These are phyloP conservation scores for Drosophila sucinea DNA, from an alignment of 1,140 invertebrate species.

Conservation along the genomic window DNA sequence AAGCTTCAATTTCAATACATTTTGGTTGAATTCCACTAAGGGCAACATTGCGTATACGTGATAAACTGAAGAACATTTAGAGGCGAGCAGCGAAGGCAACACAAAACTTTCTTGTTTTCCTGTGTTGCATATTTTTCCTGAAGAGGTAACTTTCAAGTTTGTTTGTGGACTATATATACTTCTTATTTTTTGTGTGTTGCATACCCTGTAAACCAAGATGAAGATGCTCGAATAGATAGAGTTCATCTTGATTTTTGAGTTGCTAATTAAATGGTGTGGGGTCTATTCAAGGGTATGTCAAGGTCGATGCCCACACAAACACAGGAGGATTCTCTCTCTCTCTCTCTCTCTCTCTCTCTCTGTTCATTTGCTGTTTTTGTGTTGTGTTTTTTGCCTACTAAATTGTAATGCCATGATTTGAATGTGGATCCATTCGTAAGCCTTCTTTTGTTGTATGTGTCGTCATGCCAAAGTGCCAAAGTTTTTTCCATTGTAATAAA, in stretches of 20 bases:
- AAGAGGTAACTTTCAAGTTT: constrained; percentile 2
- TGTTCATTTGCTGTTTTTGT: neutral
- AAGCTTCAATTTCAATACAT: too few relatives aligned
- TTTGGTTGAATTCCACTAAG: neutral
- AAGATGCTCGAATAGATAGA: too few relatives aligned
- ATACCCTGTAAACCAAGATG: neutral
- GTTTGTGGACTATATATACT: neutral
- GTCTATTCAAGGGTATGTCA: neutral
- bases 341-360: neutral
- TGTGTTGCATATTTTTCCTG: constrained; percentile 6
- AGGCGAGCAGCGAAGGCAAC: neutral
- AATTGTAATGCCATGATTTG: constrained; percentile 2
- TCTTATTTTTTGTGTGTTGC: neutral
- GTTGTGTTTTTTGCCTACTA: constrained; percentile 4
- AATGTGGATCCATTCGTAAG: constrained; percentile 52
- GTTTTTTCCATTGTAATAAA: constrained; percentile 79
- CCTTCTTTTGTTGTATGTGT: constrained; percentile 66
- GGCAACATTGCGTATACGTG: neutral
- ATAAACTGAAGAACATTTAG: neutral
- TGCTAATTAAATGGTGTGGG: too few relatives aligned
- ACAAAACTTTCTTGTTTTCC: neutral
- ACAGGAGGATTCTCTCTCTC: neutral
- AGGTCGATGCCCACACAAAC: neutral
- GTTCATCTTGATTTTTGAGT: too few relatives aligned
- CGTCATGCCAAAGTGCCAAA: constrained; percentile 75